Evolutionary conservation across 1,140 invertebrate genomes (phyloP).

Genomic region (Rhysida immarginata): DNA sequence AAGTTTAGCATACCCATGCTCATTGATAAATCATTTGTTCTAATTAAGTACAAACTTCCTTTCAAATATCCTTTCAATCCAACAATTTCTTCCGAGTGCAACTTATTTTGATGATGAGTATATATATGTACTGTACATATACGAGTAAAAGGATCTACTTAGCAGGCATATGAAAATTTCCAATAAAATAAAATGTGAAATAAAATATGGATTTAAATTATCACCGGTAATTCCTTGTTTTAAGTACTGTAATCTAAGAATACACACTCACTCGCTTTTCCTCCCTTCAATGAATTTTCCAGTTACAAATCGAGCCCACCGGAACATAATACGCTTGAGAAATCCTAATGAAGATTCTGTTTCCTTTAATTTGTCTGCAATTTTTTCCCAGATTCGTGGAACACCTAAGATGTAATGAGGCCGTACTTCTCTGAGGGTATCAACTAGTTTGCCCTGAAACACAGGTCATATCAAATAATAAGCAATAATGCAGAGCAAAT

Average conservation of each 20-base stretch:
- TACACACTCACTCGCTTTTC: conserved; percentile 44
- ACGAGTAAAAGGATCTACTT: too few species aligned
- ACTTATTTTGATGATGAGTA: too few species aligned
- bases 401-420: conserved; percentile 75
- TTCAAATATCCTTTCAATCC: too few species aligned
- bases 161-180: neutral
- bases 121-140: too few species aligned
- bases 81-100: too few species aligned
- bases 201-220: too few species aligned
- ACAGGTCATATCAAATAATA: neutral
- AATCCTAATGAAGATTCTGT: conserved; percentile 45
- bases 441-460: conserved; percentile 47
- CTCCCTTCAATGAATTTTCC: too few species aligned
- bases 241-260: neutral
- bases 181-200: neutral
- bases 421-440: conserved; percentile 53
- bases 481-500: neutral
- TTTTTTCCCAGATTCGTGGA: conserved; percentile 84
- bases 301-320: conserved; percentile 63
- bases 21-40: too few species aligned
- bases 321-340: conserved; percentile 49
- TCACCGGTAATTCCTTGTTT: neutral
- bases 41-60: too few species aligned
- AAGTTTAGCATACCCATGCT: too few species aligned
- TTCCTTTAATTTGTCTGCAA: conserved; percentile 65